phyloP scores from a whole-genome alignment of 2,888 invertebrate species.

The Agrypnus murinus region DNA sequence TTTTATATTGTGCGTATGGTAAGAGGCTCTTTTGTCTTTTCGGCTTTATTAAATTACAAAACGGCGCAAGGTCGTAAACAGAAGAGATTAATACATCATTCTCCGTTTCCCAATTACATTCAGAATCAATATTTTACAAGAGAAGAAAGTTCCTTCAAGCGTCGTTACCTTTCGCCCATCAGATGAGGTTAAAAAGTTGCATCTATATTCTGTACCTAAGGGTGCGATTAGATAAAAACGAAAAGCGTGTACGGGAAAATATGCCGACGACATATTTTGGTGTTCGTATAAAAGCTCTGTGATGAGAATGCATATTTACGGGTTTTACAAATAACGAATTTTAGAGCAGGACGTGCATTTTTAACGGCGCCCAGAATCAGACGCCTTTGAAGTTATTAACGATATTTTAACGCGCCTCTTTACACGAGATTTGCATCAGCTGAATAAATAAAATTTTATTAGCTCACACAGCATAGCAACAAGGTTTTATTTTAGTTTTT shows the following conservation, averaged over 20 bases:
- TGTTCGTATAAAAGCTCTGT: constrained; percentile 10
- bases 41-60: constrained; percentile 11
- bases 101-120: too few relatives aligned
- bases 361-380: constrained; percentile 28
- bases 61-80: too few relatives aligned
- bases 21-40: not conserved
- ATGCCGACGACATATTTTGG: constrained; percentile 5
- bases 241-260: constrained; percentile 8
- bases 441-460: constrained; percentile 32
- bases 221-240: constrained; percentile 18
- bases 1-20: constrained; percentile 16
- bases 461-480: constrained; percentile 2
- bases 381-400: constrained; percentile 21
- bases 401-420: constrained; percentile 24
- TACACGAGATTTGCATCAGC: constrained; percentile 26
- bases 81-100: too few relatives aligned
- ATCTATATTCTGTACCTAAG: constrained; percentile 6
- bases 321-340: constrained; percentile 14
- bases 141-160: too few relatives aligned
- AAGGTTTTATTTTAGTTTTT: not conserved
- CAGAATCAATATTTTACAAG: too few relatives aligned
- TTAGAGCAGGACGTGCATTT: constrained; percentile 25
- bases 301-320: constrained; percentile 27
- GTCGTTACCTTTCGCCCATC: too few relatives aligned
- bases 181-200: not conserved